These are phyloP conservation scores for Periparus ater DNA, from an alignment of 2,797 vertebrate species.

Conservation along the genomic window DNA sequence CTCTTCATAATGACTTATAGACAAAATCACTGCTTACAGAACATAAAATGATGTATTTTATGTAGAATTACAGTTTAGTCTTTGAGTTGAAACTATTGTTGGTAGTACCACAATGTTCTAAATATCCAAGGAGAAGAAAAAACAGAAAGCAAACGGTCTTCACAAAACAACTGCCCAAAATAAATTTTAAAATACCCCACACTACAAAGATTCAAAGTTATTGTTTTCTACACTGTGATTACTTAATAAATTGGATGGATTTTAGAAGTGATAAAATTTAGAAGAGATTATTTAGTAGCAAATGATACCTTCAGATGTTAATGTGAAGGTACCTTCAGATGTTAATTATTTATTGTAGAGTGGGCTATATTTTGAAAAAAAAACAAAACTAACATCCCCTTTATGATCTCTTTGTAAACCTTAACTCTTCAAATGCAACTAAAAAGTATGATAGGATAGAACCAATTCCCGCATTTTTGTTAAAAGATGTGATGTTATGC, in stretches of 20 bases:
- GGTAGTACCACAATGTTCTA: not conserved
- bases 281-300: not conserved
- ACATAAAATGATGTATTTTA: not conserved
- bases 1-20: not conserved
- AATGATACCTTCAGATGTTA: not conserved
- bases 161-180: accelerated
- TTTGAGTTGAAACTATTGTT: not conserved
- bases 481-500: not conserved
- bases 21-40: not conserved
- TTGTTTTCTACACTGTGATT: not conserved
- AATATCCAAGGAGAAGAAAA: not conserved
- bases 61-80: not conserved
- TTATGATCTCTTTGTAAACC: not conserved
- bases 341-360: not conserved
- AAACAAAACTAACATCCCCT: not conserved
- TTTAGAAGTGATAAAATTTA: not conserved
- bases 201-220: not conserved
- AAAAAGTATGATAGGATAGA: not conserved
- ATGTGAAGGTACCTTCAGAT: not conserved
- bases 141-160: not conserved
- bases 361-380: not conserved
- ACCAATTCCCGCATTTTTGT: not conserved
- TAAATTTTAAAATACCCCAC: not conserved
- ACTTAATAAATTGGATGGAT: not conserved
- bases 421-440: not conserved